phyloP scores from a whole-genome alignment of 2,113 vertebrate genomes.

The Numida meleagris region DNA sequence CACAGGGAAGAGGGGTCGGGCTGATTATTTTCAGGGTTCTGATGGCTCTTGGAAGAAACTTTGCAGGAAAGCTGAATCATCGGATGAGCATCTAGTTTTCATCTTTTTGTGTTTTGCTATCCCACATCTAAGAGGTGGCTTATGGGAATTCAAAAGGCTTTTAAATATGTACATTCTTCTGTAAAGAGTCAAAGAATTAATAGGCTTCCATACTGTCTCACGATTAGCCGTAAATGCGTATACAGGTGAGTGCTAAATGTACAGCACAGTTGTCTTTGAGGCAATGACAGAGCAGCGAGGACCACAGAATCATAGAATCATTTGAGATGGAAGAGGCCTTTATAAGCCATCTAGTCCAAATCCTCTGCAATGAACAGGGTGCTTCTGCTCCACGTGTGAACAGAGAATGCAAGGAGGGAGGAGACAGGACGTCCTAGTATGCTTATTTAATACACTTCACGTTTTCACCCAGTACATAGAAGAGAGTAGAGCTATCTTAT shows the following conservation, averaged over 20 bases:
- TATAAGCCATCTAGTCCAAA: too few species aligned
- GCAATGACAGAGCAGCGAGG: neutral
- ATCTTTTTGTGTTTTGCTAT: constrained; percentile 39
- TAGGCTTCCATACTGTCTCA: neutral
- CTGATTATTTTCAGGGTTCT: constrained; percentile 36
- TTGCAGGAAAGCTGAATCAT: constrained; percentile 62
- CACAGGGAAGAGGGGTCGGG: constrained; percentile 15
- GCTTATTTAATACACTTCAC: neutral
- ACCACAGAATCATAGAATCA: neutral
- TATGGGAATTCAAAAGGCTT: constrained; percentile 56
- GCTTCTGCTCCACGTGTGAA: neutral
- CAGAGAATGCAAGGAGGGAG: neutral
- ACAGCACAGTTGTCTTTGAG: neutral
- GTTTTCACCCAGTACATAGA: neutral
- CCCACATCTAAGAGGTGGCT: constrained; percentile 17
- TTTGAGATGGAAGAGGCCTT: too few species aligned
- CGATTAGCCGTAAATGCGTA: neutral
- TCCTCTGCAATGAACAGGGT: neutral
- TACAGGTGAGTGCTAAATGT: constrained; percentile 8
- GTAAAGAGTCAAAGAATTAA: constrained; percentile 45
- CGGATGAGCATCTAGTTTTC: constrained; percentile 41
- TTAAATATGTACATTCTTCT: constrained; percentile 34
- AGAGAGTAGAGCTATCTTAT: neutral
- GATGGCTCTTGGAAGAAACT: constrained; percentile 33
- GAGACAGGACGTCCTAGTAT: neutral